These are phyloP conservation scores for Abscondita cerata DNA, from an alignment of 2,888 invertebrate species.

Conservation along the genomic window DNA sequence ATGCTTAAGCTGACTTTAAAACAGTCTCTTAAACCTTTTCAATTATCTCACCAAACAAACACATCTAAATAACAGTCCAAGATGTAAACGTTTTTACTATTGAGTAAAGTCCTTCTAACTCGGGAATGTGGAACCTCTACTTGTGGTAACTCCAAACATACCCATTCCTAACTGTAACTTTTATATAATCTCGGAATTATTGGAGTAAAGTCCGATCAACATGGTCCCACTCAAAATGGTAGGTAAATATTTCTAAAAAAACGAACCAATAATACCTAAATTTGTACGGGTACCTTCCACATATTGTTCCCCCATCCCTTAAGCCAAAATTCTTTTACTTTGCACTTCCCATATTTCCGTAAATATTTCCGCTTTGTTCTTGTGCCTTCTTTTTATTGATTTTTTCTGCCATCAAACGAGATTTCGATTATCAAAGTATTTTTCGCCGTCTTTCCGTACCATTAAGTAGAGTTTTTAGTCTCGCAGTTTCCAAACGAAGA, in stretches of 20 bases:
- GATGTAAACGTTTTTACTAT: constrained; percentile 94
- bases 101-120: constrained; percentile 78
- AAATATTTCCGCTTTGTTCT: constrained; percentile 90
- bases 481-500: constrained; percentile 91
- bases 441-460: constrained; percentile 88
- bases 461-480: constrained; percentile 87
- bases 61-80: constrained; percentile 93
- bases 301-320: constrained; percentile 66
- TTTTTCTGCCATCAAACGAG: constrained; percentile 93
- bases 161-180: constrained; percentile 98
- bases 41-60: constrained; percentile 84
- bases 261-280: constrained; percentile 49
- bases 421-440: constrained; percentile 89
- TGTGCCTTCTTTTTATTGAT: constrained; percentile 98
- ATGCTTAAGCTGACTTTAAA: not conserved
- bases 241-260: not conserved
- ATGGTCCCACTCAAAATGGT: constrained; percentile 66
- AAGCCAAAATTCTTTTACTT: constrained; percentile 87
- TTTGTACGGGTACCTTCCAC: constrained; percentile 62
- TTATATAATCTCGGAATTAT: constrained; percentile 83
- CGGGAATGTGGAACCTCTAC: constrained; percentile 79
- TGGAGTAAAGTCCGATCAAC: constrained; percentile 72
- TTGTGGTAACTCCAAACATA: constrained; percentile 96
- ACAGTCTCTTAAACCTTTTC: not conserved
- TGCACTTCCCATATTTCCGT: constrained; percentile 85